Percentiles rank a stretch among this genome's conserved stretches.
These are phyloP conservation scores for Peromyscus melanophrys DNA, from an alignment of 2,797 vertebrate genomes.

Conservation along the genomic window DNA sequence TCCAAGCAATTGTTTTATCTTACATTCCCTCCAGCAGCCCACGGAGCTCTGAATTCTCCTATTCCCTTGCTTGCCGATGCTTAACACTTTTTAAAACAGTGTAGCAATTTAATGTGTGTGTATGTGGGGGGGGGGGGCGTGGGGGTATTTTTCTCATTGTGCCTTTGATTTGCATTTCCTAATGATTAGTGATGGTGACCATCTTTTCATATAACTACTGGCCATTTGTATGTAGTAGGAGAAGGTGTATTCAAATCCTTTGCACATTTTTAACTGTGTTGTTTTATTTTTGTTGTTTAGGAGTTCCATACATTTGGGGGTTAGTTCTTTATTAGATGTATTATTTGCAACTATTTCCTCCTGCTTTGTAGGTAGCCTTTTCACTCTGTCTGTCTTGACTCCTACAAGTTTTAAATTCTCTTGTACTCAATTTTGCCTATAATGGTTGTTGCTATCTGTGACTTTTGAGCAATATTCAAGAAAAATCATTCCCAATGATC, in stretches of 20 bases:
- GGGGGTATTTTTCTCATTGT: neutral
- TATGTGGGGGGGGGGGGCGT: no score
- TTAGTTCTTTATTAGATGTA: neutral
- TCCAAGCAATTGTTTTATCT: neutral
- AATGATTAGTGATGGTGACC: neutral
- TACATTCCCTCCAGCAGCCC: neutral
- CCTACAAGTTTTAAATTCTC: slow-evolving; percentile 42
- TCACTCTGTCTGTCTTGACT: neutral
- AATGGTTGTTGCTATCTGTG: neutral
- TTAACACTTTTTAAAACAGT: neutral
- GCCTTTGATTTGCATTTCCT: slow-evolving; percentile 34
- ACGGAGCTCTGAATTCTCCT: neutral
- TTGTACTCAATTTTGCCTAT: slow-evolving; percentile 2
- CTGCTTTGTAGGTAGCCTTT: neutral
- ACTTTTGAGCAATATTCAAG: neutral
- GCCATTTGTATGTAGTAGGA: neutral
- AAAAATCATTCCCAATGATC: slow-evolving; percentile 17
- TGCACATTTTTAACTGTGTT: neutral
- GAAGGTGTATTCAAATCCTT: neutral
- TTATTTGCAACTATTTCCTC: slow-evolving; percentile 39
- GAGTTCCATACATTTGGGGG: neutral
- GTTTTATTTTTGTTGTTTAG: neutral
- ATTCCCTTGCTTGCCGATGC: neutral
- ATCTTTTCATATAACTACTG: neutral
- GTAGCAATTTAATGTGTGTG: neutral